Evolutionary conservation across 2,888 invertebrate genomes (phyloP), one percentile per base, ranked within the genome.

Genomic region (Sialis lutaria): DNA sequence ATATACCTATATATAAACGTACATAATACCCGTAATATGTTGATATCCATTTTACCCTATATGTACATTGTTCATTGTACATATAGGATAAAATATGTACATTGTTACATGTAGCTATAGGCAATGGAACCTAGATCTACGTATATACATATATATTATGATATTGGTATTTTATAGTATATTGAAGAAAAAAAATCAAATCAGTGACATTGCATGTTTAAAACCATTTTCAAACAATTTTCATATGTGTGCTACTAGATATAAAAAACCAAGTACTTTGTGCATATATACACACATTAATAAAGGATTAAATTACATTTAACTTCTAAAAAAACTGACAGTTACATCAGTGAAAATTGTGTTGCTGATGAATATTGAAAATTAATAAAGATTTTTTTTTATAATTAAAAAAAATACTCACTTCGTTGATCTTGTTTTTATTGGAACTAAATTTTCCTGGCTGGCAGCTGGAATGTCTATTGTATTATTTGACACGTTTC

Each of bases 211-310:
- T 22, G 22, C 22, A 22, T 22, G 22, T 31, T 31, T 34, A 12
- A 41, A 39, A 4, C 31, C n/a, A 41, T 37, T 22, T 13, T 7
- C 34, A n/a, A 6, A 33, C 3, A 12, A 13, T 33, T 9, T 41
- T 40, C 31, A 9, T 33, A 12, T 30, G 37, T 35, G 6, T 40
- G 6, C 35, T 31, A 33, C 4, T n/a, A n/a, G n/a, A n/a, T n/a
- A n/a, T n/a, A n/a, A n/a, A n/a, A 35, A 35, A 10, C 10, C 10
- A 35, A n/a, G 40, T 34, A 31, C 42, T 40, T 32, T 8, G n/a
- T n/a, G n/a, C n/a, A n/a, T n/a, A 43, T 40, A 40, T 43, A 42
- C 53, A 60, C 63, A 60, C 51, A 63, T 63, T 58, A 3, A 60
- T 46, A 47, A 60, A 50, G n/a, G 58, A 52, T 40, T 62, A 50